phyloP scores from a whole-genome alignment of 2,797 vertebrate genomes.

The Sebastes alutus region DNA sequence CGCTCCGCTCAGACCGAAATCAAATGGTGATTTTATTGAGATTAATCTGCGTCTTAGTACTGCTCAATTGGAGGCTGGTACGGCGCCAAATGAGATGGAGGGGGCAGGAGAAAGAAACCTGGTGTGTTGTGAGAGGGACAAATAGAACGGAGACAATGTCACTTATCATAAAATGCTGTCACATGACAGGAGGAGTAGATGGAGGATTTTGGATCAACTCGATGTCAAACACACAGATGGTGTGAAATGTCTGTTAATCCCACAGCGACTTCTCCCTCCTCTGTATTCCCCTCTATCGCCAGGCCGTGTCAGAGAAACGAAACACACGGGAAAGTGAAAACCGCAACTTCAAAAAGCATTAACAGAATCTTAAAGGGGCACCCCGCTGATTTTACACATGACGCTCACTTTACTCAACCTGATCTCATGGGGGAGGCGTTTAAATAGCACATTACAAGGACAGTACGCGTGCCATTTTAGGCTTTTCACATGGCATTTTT shows the following conservation, averaged over 20 bases:
- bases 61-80: constrained; percentile 35
- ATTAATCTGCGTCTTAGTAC: constrained; percentile 57
- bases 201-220: constrained; percentile 26
- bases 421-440: background rate
- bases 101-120: background rate
- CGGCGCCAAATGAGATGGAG: constrained; percentile 41
- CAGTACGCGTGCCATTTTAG: background rate
- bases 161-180: constrained; percentile 7
- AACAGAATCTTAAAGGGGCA: background rate
- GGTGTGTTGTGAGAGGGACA: background rate
- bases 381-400: background rate
- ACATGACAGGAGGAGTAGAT: constrained; percentile 11
- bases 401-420: background rate
- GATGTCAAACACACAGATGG: constrained; percentile 20
- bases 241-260: constrained; percentile 40
- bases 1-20: constrained; percentile 36
- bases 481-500: too few relatives aligned
- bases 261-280: constrained; percentile 8
- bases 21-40: constrained; percentile 59
- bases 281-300: background rate
- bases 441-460: background rate
- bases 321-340: background rate
- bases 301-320: background rate
- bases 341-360: constrained; percentile 1
- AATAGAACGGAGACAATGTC: background rate